Evolutionary conservation across 2,113 vertebrate species (phyloP), one percentile per base, ranked within the genome.

Genomic region (Tyrannus savana): DNA sequence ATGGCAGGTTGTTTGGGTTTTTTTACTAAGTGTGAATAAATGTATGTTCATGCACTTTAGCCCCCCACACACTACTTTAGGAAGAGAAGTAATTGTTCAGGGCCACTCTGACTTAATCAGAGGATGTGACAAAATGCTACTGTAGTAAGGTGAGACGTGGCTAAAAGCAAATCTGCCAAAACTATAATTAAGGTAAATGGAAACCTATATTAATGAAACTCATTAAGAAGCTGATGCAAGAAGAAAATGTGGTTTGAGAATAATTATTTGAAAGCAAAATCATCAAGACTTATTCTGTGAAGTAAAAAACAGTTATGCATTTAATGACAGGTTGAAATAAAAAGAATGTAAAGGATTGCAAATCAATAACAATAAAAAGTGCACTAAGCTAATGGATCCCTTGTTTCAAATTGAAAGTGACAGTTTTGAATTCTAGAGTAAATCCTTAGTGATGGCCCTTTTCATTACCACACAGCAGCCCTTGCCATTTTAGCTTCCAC

Each of bases 311-410:
- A 71, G 37, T 85, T 91, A 73, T 47, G 19, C 62, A 37, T 82
- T 66, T 55, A 72, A 37, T 90, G 80, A 73, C 53, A 82, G 52
- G 64, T 93, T 67, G 60, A 90, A 96, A 97, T 94, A 85, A 97
- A 94, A 91, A 84, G 83, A 41, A 94, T 94, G 53, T 78, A 90
- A 97, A 95, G 63, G 76, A 94, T 53, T 96, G 90, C 91, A 91
- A 97, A 97, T 97, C 97, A 95, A 96, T 97, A 97, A 95, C 64
- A 96, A 90, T 97, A 94, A 96, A 97, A 88, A 86, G 84, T 53
- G 52, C 60, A 94, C 77, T 93, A 88, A 96, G 81, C 84, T 97
- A 97, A 98, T 97, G 90, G 91, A 87, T 95, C 84, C 80, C 95
- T 93, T 90, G 95, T 95, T 97, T 97, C 96, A 95, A 86, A 96